phyloP scores from a whole-genome alignment of 2,797 vertebrate species.

The Podargus strigoides region DNA sequence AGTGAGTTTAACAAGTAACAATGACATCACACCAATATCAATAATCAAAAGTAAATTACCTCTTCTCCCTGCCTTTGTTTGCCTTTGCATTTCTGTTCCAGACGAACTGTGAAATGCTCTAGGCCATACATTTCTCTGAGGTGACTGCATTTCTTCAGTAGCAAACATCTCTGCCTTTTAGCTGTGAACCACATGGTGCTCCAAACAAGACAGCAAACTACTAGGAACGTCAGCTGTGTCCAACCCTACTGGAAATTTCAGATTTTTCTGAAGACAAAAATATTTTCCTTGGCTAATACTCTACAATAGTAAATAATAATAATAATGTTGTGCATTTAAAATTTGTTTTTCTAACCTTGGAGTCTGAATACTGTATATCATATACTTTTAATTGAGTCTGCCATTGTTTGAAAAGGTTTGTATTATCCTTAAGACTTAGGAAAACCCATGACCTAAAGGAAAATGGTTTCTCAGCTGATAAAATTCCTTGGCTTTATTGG shows the following conservation, averaged over 20 bases:
- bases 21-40: background rate
- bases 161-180: background rate
- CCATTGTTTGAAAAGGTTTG: background rate
- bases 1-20: background rate
- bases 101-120: background rate
- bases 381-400: background rate
- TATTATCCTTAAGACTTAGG: background rate
- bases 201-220: constrained; percentile 7
- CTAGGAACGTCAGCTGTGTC: background rate
- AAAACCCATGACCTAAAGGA: background rate
- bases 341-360: background rate
- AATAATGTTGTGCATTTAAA: background rate
- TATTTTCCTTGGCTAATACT: constrained; percentile 17
- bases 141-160: background rate
- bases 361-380: background rate
- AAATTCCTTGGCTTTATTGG: background rate
- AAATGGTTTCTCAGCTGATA: background rate
- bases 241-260: background rate
- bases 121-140: background rate
- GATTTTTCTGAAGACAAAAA: constrained; percentile 11
- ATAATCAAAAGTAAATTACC: background rate
- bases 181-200: background rate
- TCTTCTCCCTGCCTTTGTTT: background rate
- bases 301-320: background rate
- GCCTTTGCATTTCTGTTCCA: background rate